Conservation (phyloP, 2,888 invertebrate species). For the Phortica okadai region DNA sequence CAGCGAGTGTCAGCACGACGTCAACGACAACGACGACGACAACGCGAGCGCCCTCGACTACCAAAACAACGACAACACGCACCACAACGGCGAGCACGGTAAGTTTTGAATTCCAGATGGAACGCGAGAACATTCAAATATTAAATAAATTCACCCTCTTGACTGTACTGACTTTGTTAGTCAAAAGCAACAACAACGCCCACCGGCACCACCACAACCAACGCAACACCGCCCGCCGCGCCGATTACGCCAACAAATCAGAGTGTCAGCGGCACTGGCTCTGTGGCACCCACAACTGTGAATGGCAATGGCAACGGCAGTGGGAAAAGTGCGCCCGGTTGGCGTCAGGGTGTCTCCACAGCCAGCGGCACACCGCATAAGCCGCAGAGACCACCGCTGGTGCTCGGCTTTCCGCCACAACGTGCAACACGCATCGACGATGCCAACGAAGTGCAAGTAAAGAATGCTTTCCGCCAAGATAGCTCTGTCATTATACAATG, state of each 20-base stretch:
- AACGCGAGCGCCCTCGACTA: slow-evolving; percentile 43
- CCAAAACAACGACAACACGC: slow-evolving; percentile 37
- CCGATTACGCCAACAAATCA: slow-evolving; percentile 42
- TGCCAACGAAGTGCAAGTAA: slow-evolving; percentile 87
- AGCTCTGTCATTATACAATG: slow-evolving; percentile 93
- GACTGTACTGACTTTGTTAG: slow-evolving; percentile 6
- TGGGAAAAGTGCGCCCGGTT: slow-evolving; percentile 68
- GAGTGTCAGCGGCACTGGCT: slow-evolving; percentile 56
- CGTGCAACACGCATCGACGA: slow-evolving; percentile 82
- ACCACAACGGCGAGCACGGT: slow-evolving; percentile 46
- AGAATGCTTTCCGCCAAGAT: slow-evolving; percentile 88
- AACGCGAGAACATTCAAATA: background rate
- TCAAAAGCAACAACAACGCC: slow-evolving; percentile 39
- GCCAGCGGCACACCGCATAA: slow-evolving; percentile 69
- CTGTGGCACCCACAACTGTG: slow-evolving; percentile 58
- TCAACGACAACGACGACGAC: slow-evolving; percentile 48
- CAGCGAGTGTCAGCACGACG: slow-evolving; percentile 47
- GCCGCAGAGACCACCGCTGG: slow-evolving; percentile 83
- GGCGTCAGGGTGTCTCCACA: slow-evolving; percentile 67
- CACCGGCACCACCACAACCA: slow-evolving; percentile 32
- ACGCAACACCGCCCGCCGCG: slow-evolving; percentile 27
- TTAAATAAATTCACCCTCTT: background rate
- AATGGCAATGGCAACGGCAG: slow-evolving; percentile 37
- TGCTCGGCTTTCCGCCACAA: slow-evolving; percentile 83
- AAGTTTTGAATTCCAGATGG: background rate